These are phyloP conservation scores for Reticulitermes speratus DNA, from an alignment of 1,140 invertebrate species.

Conservation along the genomic window DNA sequence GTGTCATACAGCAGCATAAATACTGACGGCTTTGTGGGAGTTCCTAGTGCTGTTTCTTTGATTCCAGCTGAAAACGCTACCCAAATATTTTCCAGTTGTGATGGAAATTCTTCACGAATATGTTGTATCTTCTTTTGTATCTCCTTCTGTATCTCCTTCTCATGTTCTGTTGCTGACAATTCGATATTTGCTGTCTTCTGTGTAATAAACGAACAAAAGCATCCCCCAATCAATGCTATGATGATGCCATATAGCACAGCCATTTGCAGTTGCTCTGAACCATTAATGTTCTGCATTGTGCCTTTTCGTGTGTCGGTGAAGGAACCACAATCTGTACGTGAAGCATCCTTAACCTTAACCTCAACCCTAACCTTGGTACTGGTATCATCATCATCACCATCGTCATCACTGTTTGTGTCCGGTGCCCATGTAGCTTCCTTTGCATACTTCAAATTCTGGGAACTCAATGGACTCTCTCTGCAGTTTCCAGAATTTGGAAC, in stretches of 20 bases:
- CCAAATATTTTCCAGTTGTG: conserved; percentile 23
- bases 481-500: background rate
- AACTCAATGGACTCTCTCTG: background rate
- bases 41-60: background rate
- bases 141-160: no score
- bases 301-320: no score
- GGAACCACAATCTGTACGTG: background rate
- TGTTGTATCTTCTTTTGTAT: background rate
- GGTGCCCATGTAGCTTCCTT: background rate
- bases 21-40: background rate
- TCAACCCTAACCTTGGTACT: no score
- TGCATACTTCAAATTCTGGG: background rate
- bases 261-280: background rate
- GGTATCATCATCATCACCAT: background rate
- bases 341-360: background rate
- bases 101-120: conserved; percentile 19
- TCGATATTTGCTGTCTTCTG: background rate
- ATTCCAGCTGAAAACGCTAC: background rate
- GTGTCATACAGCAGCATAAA: conserved; percentile 24
- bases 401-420: background rate
- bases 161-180: background rate
- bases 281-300: no score
- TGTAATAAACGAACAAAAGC: background rate
- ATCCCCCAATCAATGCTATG: background rate
- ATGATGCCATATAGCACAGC: background rate